phyloP scores from a whole-genome alignment of 2,797 vertebrate genomes.

The Myiothlypis coronata region DNA sequence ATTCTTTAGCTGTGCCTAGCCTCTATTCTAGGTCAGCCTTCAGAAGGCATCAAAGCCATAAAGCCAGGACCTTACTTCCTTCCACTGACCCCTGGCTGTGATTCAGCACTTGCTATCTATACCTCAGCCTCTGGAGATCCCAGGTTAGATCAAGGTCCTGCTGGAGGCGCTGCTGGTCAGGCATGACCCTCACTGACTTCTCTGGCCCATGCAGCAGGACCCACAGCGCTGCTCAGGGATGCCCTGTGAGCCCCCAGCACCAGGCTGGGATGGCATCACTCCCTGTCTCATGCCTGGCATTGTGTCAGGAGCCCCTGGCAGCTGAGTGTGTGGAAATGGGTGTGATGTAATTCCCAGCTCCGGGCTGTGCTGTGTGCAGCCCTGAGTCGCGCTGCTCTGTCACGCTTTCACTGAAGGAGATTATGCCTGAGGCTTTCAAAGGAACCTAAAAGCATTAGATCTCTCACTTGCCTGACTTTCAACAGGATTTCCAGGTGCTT shows the following conservation, averaged over 20 bases:
- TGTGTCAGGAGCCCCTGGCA: background rate
- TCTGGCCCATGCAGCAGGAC: rapidly evolving
- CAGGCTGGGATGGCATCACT: background rate
- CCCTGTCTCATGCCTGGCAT: background rate
- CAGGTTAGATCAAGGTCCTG: background rate
- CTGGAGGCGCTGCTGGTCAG: background rate
- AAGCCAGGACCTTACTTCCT: background rate
- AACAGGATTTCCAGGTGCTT: background rate
- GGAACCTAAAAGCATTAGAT: conserved; percentile 5
- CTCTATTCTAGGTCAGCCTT: background rate
- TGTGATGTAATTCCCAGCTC: background rate
- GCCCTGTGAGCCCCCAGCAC: background rate
- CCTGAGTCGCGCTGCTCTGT: background rate
- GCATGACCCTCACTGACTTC: rapidly evolving
- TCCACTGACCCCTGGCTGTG: background rate
- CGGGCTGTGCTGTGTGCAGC: rapidly evolving
- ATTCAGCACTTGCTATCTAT: background rate
- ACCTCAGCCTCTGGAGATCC: background rate
- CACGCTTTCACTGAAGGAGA: background rate
- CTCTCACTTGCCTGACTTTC: background rate
- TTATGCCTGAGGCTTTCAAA: conserved; percentile 8
- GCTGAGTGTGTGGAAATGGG: background rate
- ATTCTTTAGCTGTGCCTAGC: background rate
- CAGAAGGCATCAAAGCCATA: background rate
- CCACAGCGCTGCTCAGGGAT: background rate